Conservation (phyloP, 2,797 vertebrate genomes). For the Podarcis lilfordi region DNA sequence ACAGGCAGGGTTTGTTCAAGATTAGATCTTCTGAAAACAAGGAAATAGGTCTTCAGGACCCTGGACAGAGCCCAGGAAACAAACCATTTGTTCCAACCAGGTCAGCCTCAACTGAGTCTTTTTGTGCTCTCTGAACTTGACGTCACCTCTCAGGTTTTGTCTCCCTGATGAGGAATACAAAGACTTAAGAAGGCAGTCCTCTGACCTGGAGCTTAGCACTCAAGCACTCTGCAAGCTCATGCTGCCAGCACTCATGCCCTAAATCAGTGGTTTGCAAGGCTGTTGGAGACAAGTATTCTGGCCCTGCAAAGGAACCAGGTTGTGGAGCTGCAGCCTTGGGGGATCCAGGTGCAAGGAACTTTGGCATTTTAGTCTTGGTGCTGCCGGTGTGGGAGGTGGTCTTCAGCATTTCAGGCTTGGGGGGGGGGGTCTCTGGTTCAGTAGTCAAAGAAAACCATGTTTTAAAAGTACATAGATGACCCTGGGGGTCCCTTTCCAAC, state of each 20-base stretch:
- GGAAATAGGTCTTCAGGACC: background rate
- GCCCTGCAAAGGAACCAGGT: background rate
- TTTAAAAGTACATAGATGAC: too few relatives aligned
- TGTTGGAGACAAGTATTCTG: background rate
- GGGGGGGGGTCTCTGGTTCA: background rate
- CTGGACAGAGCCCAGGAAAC: background rate
- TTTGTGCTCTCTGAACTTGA: background rate
- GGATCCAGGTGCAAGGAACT: background rate
- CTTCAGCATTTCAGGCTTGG: background rate
- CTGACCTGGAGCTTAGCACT: too few relatives aligned
- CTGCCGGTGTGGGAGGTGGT: too few relatives aligned
- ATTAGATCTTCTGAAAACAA: background rate
- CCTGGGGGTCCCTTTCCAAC: too few relatives aligned
- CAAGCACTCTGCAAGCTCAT: background rate
- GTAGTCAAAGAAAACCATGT: background rate
- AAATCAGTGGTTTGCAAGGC: background rate
- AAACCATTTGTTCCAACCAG: too few relatives aligned
- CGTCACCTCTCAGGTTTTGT: background rate
- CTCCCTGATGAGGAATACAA: background rate
- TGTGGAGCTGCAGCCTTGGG: background rate
- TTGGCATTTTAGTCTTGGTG: background rate
- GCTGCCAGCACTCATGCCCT: background rate
- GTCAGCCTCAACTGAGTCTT: too few relatives aligned
- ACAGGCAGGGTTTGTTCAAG: background rate
- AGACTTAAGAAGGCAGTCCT: background rate